A percentile compares a stretch with the other conserved stretches of the same genome.
Conservation (phyloP, 1,140 invertebrate species). For the Hydropsyche tenuis region DNA sequence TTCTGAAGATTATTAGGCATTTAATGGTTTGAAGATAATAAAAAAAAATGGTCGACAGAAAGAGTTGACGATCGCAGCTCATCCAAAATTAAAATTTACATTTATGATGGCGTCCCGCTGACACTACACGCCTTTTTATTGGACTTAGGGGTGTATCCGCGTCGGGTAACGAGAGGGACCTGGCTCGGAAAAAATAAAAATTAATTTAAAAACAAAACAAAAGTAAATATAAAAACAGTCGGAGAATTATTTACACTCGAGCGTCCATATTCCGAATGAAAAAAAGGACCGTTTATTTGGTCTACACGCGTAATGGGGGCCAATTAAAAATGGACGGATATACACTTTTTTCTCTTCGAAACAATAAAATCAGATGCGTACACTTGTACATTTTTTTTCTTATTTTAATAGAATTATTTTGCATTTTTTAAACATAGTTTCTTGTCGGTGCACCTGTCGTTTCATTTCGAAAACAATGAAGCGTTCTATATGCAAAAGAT, state of each 20-base stretch:
- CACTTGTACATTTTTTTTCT: too few species aligned
- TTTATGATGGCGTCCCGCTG: slow-evolving; percentile 48
- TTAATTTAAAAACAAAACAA: background rate
- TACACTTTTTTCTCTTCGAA: too few species aligned
- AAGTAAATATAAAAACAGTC: background rate
- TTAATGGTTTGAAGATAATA: too few species aligned
- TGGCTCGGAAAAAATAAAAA: background rate
- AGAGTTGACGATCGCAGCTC: slow-evolving; percentile 42
- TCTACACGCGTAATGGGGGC: too few species aligned
- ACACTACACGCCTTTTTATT: slow-evolving; percentile 49
- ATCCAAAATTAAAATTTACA: slow-evolving; percentile 49
- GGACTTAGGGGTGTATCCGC: slow-evolving; percentile 30
- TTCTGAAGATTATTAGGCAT: too few species aligned
- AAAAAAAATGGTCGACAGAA: slow-evolving; percentile 5
- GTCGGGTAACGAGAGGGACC: slow-evolving; percentile 2
- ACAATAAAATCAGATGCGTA: too few species aligned
- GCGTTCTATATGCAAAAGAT: too few species aligned
- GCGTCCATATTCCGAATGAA: slow-evolving; percentile 5
- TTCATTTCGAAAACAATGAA: too few species aligned
- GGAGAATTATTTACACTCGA: slow-evolving; percentile 9
- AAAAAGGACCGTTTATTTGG: background rate
- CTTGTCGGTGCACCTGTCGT: too few species aligned
- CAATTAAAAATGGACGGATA: too few species aligned
- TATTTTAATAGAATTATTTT: too few species aligned
- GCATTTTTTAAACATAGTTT: too few species aligned